These are phyloP conservation scores for Hiodon tergisus DNA, from an alignment of 2,113 vertebrate species.

Conservation along the genomic window DNA sequence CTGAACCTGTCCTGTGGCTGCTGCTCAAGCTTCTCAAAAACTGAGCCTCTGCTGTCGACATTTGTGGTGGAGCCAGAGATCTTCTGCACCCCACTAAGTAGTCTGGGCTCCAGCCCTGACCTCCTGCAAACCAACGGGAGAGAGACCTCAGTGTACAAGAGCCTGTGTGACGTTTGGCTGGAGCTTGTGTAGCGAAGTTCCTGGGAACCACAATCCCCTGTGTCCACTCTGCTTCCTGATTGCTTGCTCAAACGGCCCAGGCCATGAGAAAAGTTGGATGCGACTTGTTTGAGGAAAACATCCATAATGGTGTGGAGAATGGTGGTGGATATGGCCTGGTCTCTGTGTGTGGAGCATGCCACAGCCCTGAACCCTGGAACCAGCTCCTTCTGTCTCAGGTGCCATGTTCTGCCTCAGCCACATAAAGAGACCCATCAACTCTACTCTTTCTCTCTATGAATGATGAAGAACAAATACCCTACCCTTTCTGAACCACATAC, in stretches of 20 bases:
- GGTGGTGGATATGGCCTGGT: constrained; percentile 31
- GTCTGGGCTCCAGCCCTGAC: constrained; percentile 16
- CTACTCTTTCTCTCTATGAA: background rate
- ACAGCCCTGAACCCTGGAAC: background rate
- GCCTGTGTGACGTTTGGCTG: background rate
- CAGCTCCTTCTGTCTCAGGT: background rate
- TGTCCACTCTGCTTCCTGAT: background rate
- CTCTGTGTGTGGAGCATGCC: constrained; percentile 1
- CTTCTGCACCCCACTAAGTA: constrained; percentile 17
- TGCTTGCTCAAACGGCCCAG: background rate
- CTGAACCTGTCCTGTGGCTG: constrained; percentile 4
- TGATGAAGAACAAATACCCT: background rate
- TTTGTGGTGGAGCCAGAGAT: constrained; percentile 4
- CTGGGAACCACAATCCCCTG: background rate
- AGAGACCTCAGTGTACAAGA: background rate
- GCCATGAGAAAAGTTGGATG: background rate
- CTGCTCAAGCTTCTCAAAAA: background rate
- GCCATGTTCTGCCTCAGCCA: constrained; percentile 9
- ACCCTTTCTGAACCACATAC: background rate
- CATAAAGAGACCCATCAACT: background rate
- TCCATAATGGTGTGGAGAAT: constrained; percentile 1
- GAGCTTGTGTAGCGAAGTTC: background rate
- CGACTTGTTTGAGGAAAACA: background rate
- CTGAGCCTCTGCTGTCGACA: background rate
- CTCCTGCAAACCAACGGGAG: constrained; percentile 8